Percentiles rank a stretch among this genome's conserved stretches.
Evolutionary conservation across 2,888 invertebrate species (phyloP).

Genomic region (Platycheirus albimanus): DNA sequence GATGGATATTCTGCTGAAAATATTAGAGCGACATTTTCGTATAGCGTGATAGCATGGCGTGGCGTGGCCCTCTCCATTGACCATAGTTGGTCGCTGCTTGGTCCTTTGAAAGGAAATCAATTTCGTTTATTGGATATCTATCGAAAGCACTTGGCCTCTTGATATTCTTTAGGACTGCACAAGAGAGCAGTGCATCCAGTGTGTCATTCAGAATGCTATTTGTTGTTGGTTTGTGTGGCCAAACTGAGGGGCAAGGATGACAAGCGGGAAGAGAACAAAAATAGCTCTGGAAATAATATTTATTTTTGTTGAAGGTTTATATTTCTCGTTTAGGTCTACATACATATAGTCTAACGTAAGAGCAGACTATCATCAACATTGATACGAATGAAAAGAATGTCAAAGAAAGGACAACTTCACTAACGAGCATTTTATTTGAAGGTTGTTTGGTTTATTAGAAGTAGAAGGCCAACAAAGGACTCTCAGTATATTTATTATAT

Average conservation of each 20-base stretch:
- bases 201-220: constrained; percentile 25
- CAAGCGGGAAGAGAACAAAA: not conserved
- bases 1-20: not conserved
- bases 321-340: constrained; percentile 44
- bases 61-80: no score
- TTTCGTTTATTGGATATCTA: constrained; percentile 70
- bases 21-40: constrained; percentile 33
- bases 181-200: constrained; percentile 47
- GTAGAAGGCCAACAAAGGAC: not conserved
- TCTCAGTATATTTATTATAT: no score
- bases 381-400: constrained; percentile 19
- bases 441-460: constrained; percentile 40
- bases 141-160: constrained; percentile 67
- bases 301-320: constrained; percentile 53
- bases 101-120: constrained; percentile 62
- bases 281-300: constrained; percentile 39
- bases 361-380: constrained; percentile 3
- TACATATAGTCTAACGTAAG: no score
- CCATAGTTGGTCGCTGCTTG: not conserved
- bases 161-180: constrained; percentile 35
- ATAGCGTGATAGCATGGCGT: no score
- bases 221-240: constrained; percentile 38
- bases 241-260: not conserved
- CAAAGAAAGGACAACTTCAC: constrained; percentile 25
- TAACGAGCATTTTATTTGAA: constrained; percentile 54